These are phyloP conservation scores for Leptobrachium ailaonicum DNA, from an alignment of 2,113 vertebrate species.

Conservation along the genomic window DNA sequence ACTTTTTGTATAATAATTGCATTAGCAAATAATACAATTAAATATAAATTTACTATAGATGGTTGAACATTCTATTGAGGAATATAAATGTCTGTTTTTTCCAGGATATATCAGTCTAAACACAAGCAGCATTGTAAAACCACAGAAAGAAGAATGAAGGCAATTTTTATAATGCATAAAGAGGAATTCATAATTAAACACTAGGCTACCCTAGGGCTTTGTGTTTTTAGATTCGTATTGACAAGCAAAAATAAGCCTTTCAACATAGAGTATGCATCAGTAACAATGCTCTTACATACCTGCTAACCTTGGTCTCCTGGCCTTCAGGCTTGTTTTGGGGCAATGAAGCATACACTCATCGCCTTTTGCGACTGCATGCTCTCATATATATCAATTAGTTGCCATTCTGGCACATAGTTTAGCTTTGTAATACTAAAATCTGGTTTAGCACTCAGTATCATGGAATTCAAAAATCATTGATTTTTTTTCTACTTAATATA, in stretches of 20 bases:
- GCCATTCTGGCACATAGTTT: neutral
- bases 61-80: neutral
- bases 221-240: constrained; percentile 54
- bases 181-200: constrained; percentile 53
- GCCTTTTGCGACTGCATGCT: constrained; percentile 13
- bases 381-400: neutral
- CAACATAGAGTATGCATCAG: constrained; percentile 45
- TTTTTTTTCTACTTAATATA: no score
- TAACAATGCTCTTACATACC: constrained; percentile 44
- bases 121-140: constrained; percentile 1
- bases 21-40: neutral
- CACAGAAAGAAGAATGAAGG: neutral
- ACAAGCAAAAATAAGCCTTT: constrained; percentile 57
- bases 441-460: no score
- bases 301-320: constrained; percentile 56
- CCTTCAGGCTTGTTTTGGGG: constrained; percentile 52
- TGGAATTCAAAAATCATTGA: no score
- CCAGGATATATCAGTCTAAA: neutral
- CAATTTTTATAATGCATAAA: constrained; percentile 49
- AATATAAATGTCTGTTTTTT: neutral
- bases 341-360: constrained; percentile 38
- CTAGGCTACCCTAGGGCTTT: constrained; percentile 46
- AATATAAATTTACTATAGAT: neutral
- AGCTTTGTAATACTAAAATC: neutral
- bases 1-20: neutral